Evolutionary conservation across 1,140 invertebrate genomes (phyloP), one percentile per base, ranked within the genome.

Genomic region (Nixonia krombeini): DNA sequence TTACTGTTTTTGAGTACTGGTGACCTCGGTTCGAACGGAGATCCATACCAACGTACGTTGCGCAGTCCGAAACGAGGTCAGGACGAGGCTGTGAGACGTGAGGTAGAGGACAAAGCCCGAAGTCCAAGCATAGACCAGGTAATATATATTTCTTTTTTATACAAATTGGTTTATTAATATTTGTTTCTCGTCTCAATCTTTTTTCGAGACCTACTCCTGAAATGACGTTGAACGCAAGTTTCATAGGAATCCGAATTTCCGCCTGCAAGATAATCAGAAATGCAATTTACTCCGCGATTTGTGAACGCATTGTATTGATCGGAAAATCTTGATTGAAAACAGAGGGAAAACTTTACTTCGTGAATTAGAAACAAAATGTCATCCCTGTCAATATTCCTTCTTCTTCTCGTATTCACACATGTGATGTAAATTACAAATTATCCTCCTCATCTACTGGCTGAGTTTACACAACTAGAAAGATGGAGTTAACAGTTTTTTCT

Each of bases 51-150:
- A 74, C 87, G 94, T 66, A 91, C 91, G 31, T 91, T 94, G 35
- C 88, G 93, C 40, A 95, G 93, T 73, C 94, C 94, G 0, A 95
- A 95, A 79, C 86, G 79, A 86, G n/a, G 85, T 83, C 74, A 75
- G 70, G 56, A 63, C 31, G 51, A 61, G 13, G 33, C 45, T 25
- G n/a, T n/a, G 16, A 83, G 69, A 66, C 76, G 79, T 26, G 82
- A 87, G 10, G 88, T 90, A 74, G 89, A 91, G 63, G 89, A 91
- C 76, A 87, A 93, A 80, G 91, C 90, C 58, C 89, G 93, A 77
- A 96, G 94, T 77, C 94, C 95, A 33, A 94, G 92, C 78, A 92
- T 92, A 83, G 95, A 97, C 87, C 94, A 96, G 93, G 95, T 95
- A 90, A 88, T 76, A 73, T 75, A 62, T 67, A 69, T 50, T 15